Base-by-base conservation (phyloP, 2,113 vertebrate species). In the Catagonus wagneri region DNA sequence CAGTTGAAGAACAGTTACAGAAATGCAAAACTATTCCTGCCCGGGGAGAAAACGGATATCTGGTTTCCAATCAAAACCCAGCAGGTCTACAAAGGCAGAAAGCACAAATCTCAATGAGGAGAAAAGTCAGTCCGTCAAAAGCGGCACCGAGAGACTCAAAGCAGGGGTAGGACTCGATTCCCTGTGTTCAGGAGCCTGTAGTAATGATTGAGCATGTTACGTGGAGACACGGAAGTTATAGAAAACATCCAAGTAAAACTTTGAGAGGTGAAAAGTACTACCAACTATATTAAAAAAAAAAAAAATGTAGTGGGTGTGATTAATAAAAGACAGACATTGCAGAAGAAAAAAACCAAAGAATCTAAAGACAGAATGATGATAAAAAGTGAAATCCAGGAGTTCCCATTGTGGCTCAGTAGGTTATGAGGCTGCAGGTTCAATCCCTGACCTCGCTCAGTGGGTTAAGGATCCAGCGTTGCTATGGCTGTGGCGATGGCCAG, bases 111-210 rank as follows among this genome's bases (percentile, higher is more conserved):
- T 61, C 7, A 54, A 6, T 1, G 22, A 12, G 16, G 15, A 69
- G 16, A 60, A 36, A 84, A 85, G 50, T 29, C 44, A 75, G 13
- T 50, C 22, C 0, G 0, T 34, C 34, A 34, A 63, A 69, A 80
- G 13, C 0, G 60, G 65, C 6, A 2, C 29, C 6, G 56, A n/a
- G 10, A 25, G 2, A 16, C 25, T 23, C 19, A 39, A 68, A n/a
- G 23, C 1, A 34, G 60, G 2, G 3, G 13, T 5, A 8, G 65
- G 34, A 52, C 1, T 29, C 3, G 2, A 52, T 22, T n/a, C 14
- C 34, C 5, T 17, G 0, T 34, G 39, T 1, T 34, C 8, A 6
- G 20, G 68, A 50, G 14, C 3, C 54, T 65, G 9, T 23, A 36
- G 54, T 36, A 44, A 3, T 6, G 4, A 32, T 0, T 29, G 10